Base-by-base conservation (phyloP, 2,113 vertebrate species). In the Brienomyrus brachyistius region DNA sequence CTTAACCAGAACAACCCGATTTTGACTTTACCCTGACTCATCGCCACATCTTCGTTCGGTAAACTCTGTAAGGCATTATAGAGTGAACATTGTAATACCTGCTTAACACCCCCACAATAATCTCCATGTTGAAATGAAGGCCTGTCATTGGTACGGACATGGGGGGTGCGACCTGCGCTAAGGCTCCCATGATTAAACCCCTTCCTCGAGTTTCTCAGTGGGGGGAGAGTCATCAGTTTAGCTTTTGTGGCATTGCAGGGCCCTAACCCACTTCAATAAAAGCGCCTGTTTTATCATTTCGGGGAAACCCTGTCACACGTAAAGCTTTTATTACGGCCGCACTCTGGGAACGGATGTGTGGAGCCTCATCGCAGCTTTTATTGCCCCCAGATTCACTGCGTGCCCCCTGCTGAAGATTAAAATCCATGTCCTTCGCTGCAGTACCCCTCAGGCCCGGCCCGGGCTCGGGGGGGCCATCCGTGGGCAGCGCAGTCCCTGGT, bases 301-400 rank as follows among this genome's bases (percentile, higher is more conserved):
- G 45, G 56, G 66, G 83, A 70, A 85, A 50, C 56, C 40, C 51
- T 47, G 54, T 87, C 54, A 74, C 47, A 90, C 48, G 62, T 23
- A 40, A 70, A 50, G 89, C 45, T 87, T 90, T 90, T 87, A 90
- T 87, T 89, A 43, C 59, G 27, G 13, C 5, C 15, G 59, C 62
- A 2, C 83, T 74, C 59, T 70, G 83, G 89, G 83, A 90, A 74
- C 56, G 89, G 59, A 90, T 90, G 84, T 86, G 62, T 56, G 51
- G 35, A 35, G 70, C 51, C 51, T 62, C 70, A 62, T 54, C 35
- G 66, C 86, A 45, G 74, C 83, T 85, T 85, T 83, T 89, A 89
- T 89, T 89, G 74, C 88, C 70, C 70, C 74, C 50, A 43, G 27
- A 8, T 35, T 50, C n/a, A 19, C 88, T 47, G 35, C n/a, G 23